Conservation (phyloP, 2,797 vertebrate species). For the Iguana delicatissima region DNA sequence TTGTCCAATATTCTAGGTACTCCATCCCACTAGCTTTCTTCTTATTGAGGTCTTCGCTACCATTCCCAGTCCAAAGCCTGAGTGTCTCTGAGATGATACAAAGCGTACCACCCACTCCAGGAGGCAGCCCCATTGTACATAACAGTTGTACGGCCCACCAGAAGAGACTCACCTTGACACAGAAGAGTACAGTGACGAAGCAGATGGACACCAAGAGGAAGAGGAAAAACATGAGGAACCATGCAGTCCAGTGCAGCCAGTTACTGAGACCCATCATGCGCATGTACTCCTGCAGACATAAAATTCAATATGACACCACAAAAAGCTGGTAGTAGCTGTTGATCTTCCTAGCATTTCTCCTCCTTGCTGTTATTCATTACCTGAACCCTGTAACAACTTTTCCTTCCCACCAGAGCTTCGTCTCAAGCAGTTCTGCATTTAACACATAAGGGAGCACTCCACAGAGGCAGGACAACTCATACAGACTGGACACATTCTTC, state of each 20-base stretch:
- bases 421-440: not conserved
- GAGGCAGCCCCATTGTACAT: not conserved
- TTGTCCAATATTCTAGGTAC: not conserved
- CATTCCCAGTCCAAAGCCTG: not conserved
- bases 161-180: slow-evolving; percentile 86
- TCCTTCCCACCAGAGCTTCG: too few species aligned
- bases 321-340: not conserved
- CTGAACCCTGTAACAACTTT: too few species aligned
- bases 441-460: too few species aligned
- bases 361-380: not conserved
- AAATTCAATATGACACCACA: not conserved
- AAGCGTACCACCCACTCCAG: not conserved
- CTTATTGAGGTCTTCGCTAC: not conserved
- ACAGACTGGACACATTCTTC: not conserved
- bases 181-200: slow-evolving; percentile 92
- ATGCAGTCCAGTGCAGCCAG: slow-evolving; percentile 97
- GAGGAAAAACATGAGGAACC: slow-evolving; percentile 97
- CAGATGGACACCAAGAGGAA: slow-evolving; percentile 90
- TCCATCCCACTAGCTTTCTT: not conserved
- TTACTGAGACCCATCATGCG: slow-evolving; percentile 98
- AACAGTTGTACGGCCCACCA: not conserved
- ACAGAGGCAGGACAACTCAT: not conserved
- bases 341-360: not conserved
- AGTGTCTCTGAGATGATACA: not conserved
- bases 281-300: slow-evolving; percentile 91